These are phyloP conservation scores for Lepidurus arcticus DNA, from an alignment of 1,140 invertebrate species.

Conservation along the genomic window DNA sequence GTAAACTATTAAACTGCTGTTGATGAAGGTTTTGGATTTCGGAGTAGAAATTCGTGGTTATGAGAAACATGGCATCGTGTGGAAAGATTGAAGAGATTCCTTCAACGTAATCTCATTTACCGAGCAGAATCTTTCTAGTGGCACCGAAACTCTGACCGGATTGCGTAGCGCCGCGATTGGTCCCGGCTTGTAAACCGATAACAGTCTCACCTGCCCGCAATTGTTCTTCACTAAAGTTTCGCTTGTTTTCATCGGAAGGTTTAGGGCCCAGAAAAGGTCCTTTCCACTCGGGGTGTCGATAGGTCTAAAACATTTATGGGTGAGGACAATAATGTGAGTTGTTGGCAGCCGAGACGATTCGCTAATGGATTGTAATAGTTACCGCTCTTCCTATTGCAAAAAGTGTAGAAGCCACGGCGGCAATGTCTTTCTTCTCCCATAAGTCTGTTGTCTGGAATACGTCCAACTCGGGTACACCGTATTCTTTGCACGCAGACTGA, in stretches of 20 bases:
- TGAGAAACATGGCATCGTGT: no score
- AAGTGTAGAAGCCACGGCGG: conserved; percentile 76
- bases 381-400: conserved; percentile 83
- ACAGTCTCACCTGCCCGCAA: conserved; percentile 73
- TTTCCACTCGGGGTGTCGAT: conserved; percentile 77
- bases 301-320: conserved; percentile 54
- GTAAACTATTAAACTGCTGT: neutral
- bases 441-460: conserved; percentile 91
- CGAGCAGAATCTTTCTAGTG: conserved; percentile 70
- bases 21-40: no score
- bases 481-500: conserved; percentile 75
- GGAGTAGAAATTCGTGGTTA: no score
- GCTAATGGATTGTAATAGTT: conserved; percentile 42
- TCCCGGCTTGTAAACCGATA: conserved; percentile 86
- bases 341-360: conserved; percentile 16
- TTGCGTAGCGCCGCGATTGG: conserved; percentile 71
- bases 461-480: conserved; percentile 82
- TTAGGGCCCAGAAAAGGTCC: conserved; percentile 79
- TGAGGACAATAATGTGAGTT: neutral
- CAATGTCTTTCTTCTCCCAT: conserved; percentile 88
- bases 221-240: conserved; percentile 84
- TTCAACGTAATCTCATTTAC: conserved; percentile 55
- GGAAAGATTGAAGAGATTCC: neutral
- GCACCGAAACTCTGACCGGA: conserved; percentile 87
- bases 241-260: conserved; percentile 76